Evolutionary conservation across 2,797 vertebrate species (phyloP).

Genomic region (Chelon auratus): DNA sequence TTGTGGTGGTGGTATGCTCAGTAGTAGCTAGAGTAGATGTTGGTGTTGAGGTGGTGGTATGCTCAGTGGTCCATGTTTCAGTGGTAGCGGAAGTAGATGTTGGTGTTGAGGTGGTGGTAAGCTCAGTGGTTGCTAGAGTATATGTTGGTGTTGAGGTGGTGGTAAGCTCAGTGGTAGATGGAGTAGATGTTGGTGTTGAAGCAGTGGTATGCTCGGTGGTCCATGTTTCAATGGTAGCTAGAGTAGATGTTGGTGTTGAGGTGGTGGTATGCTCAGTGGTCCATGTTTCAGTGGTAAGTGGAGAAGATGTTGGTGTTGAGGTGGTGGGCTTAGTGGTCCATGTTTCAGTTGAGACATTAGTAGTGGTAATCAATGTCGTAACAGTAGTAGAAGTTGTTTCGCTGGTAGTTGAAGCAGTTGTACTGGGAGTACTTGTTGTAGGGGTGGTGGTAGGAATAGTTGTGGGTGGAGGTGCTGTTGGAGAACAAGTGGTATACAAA

Average conservation of each 20-base stretch:
- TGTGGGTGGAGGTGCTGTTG: conserved; percentile 17
- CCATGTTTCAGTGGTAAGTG: not conserved
- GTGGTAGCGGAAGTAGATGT: not conserved
- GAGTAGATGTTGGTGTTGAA: conserved; percentile 4
- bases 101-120: not conserved
- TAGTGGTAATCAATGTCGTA: not conserved
- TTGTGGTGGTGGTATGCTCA: too few relatives aligned
- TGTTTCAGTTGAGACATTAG: not conserved
- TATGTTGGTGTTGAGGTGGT: not conserved
- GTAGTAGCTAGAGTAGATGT: not conserved
- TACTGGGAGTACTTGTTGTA: not conserved
- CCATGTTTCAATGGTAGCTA: not conserved
- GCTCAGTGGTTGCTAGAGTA: not conserved
- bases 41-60: not conserved
- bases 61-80: not conserved
- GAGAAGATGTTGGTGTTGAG: not conserved
- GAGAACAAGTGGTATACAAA: not conserved
- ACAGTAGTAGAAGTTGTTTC: not conserved
- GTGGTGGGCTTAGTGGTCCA: not conserved
- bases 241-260: not conserved
- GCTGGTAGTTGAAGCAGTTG: not conserved
- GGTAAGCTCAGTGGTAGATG: fast-evolving
- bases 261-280: not conserved
- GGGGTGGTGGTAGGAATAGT: conserved; percentile 1
- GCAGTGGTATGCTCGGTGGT: not conserved